These are phyloP conservation scores for Pentalonia nigronervosa DNA, from an alignment of 1,140 invertebrate species.

Conservation along the genomic window DNA sequence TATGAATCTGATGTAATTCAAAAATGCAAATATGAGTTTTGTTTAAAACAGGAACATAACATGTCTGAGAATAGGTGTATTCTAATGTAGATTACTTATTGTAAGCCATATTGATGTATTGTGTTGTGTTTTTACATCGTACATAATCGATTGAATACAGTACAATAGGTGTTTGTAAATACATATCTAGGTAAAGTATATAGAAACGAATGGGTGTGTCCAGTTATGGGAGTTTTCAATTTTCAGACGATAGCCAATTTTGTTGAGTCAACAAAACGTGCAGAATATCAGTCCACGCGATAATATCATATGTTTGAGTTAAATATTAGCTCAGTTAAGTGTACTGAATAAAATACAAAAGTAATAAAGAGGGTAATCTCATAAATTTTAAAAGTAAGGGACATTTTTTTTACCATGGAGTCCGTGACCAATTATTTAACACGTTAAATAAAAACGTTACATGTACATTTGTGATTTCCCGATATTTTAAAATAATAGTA, in stretches of 20 bases:
- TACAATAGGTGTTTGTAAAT: not conserved
- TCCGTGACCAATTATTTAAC: not conserved
- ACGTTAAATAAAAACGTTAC: not conserved
- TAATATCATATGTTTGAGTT: constrained; percentile 33
- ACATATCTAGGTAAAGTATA: not conserved
- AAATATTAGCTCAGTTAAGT: not conserved
- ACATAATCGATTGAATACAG: not conserved
- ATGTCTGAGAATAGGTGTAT: not conserved
- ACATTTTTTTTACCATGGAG: not conserved
- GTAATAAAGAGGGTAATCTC: not conserved
- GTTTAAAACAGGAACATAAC: not conserved
- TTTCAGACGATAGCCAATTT: constrained; percentile 14
- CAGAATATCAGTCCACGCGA: not conserved
- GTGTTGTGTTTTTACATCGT: not conserved
- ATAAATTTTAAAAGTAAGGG: not conserved
- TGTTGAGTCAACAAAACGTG: constrained; percentile 29
- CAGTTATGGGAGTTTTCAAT: constrained; percentile 12
- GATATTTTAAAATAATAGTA: not conserved
- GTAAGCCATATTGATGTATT: not conserved
- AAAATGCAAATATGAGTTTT: not conserved
- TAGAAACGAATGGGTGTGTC: not conserved
- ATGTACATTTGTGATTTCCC: not conserved
- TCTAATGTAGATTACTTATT: not conserved
- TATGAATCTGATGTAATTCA: not conserved
- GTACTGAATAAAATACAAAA: not conserved